Conservation (phyloP, 2,113 vertebrate genomes). For the Excalfactoria chinensis region DNA sequence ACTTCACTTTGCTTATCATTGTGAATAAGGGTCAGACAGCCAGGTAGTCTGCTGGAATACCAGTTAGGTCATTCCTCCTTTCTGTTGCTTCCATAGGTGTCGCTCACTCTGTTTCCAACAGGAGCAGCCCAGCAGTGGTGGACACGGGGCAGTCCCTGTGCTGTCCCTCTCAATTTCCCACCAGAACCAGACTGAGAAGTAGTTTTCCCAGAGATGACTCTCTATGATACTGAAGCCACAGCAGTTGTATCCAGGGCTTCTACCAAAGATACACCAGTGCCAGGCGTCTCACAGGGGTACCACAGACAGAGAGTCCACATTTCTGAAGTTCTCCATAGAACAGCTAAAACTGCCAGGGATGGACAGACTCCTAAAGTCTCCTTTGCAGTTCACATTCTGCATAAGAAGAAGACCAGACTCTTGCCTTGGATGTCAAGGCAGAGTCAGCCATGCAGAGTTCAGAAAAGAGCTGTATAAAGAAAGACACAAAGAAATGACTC, state of each 20-base stretch:
- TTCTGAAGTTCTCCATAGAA: not conserved
- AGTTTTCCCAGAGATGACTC: not conserved
- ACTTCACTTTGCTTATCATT: constrained; percentile 53
- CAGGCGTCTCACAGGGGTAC: not conserved
- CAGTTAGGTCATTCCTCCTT: constrained; percentile 25
- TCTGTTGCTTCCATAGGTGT: not conserved
- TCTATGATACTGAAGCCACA: not conserved
- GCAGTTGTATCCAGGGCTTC: not conserved
- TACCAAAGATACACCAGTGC: not conserved
- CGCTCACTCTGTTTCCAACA: not conserved
- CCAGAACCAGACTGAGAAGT: not conserved
- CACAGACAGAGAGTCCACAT: not conserved
- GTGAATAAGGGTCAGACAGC: constrained; percentile 32
- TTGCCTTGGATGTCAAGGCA: not conserved
- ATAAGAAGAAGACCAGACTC: not conserved
- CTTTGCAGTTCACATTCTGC: not conserved
- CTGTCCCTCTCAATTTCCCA: not conserved
- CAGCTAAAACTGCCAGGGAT: not conserved
- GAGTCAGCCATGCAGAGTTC: constrained; percentile 11
- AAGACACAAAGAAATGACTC: constrained; percentile 38
- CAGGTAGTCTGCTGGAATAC: constrained; percentile 46
- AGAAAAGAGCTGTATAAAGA: constrained; percentile 43
- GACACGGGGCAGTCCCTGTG: not conserved
- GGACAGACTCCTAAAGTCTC: not conserved
- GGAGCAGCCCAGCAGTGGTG: rapidly evolving